Evolutionary conservation across 2,113 vertebrate genomes (phyloP).

Genomic region (Stegostoma tigrinum): DNA sequence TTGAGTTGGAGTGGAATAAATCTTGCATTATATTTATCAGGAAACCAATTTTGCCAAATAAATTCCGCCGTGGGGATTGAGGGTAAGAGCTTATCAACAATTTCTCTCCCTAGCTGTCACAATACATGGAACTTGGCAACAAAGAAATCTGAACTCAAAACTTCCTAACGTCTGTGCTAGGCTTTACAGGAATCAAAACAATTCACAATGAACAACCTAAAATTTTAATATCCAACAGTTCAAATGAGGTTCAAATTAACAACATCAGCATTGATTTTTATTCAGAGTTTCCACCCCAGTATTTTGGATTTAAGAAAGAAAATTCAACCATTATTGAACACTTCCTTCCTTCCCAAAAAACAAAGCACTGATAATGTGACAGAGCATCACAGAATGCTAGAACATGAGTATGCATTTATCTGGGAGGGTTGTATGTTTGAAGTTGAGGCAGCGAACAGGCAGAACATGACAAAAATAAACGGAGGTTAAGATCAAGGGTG

Average conservation of each 20-base stretch:
- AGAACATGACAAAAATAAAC: no score
- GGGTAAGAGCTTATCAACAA: neutral
- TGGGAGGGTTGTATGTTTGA: no score
- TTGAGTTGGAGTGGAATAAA: neutral
- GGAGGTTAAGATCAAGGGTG: no score
- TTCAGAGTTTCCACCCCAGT: neutral
- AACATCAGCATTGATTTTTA: neutral
- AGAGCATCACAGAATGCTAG: neutral
- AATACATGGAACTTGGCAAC: conserved; percentile 9
- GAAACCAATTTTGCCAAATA: neutral
- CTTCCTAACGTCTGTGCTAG: neutral
- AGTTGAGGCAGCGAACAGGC: no score
- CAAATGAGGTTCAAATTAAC: neutral
- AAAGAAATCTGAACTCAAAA: neutral
- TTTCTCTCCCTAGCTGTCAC: neutral
- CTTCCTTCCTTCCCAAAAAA: neutral
- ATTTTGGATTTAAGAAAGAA: neutral
- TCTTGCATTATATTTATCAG: neutral
- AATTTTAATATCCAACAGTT: neutral
- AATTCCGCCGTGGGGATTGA: neutral
- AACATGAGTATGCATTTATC: neutral
- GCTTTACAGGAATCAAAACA: neutral
- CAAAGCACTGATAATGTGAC: neutral
- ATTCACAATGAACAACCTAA: neutral
- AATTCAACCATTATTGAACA: neutral